Conservation (phyloP, 2,888 invertebrate genomes). For the Aporophyla nigra region DNA sequence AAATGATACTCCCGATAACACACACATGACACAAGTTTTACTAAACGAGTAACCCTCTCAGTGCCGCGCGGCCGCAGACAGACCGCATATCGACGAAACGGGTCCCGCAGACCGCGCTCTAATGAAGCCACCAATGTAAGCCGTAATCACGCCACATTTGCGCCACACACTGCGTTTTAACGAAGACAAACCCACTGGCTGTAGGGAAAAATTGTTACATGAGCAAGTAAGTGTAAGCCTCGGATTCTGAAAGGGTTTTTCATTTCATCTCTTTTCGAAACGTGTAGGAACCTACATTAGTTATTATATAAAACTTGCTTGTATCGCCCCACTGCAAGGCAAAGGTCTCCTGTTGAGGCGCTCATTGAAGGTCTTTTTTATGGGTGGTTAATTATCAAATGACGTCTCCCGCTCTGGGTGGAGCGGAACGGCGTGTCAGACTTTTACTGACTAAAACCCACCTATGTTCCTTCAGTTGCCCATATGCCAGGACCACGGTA, state of each 20-base stretch:
- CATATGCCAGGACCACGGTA: too few relatives aligned
- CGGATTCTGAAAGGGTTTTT: not conserved
- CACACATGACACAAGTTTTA: constrained; percentile 27
- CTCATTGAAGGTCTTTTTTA: too few relatives aligned
- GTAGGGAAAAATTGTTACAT: constrained; percentile 19
- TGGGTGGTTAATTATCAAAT: too few relatives aligned
- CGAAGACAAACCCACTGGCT: constrained; percentile 44
- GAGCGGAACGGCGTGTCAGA: too few relatives aligned
- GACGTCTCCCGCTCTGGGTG: too few relatives aligned
- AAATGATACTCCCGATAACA: not conserved
- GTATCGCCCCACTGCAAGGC: not conserved
- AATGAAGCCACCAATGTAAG: constrained; percentile 64
- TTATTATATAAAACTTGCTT: not conserved
- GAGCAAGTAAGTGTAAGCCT: not conserved
- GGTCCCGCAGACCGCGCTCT: constrained; percentile 60
- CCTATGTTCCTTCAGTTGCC: too few relatives aligned
- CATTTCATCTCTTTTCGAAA: not conserved
- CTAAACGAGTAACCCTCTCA: constrained; percentile 53
- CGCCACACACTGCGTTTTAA: constrained; percentile 54
- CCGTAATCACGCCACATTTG: constrained; percentile 62
- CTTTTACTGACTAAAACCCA: too few relatives aligned
- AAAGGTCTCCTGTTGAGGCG: not conserved
- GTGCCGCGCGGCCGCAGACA: constrained; percentile 43
- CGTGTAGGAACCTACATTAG: not conserved
- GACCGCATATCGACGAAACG: constrained; percentile 61